Evolutionary conservation across 2,888 invertebrate genomes (phyloP).

Genomic region (Lacanobia wlatinum): DNA sequence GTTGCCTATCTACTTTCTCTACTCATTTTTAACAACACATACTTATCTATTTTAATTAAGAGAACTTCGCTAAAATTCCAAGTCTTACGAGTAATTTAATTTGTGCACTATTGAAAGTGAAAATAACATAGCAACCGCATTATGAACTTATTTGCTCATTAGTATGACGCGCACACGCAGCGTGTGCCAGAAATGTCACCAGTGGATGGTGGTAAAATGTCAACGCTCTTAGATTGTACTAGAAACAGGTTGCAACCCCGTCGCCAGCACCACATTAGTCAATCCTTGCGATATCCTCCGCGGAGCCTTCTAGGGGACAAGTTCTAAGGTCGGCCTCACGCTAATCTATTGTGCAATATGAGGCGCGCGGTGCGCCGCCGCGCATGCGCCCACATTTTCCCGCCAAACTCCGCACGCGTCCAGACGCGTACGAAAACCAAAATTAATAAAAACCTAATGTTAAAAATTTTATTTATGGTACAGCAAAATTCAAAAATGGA

Average conservation of each 20-base stretch:
- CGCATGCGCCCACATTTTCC: conserved; percentile 86
- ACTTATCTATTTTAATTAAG: not conserved
- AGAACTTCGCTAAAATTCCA: not conserved
- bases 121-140: conserved; percentile 11
- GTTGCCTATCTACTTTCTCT: not conserved
- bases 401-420: conserved; percentile 83
- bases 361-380: conserved; percentile 79
- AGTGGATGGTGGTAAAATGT: conserved; percentile 19
- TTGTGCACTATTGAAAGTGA: conserved; percentile 2
- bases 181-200: conserved; percentile 18
- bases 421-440: conserved; percentile 75
- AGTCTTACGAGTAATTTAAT: not conserved
- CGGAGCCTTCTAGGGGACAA: conserved; percentile 67
- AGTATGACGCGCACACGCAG: conserved; percentile 14
- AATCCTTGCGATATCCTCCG: conserved; percentile 56
- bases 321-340: conserved; percentile 75
- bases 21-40: not conserved
- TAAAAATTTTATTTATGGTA: conserved; percentile 48
- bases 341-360: conserved; percentile 84
- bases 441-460: conserved; percentile 59
- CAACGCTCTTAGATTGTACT: conserved; percentile 37
- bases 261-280: conserved; percentile 30
- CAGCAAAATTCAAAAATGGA: conserved; percentile 50
- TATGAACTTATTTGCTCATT: conserved; percentile 23
- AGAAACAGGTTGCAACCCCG: conserved; percentile 50